phyloP scores from a whole-genome alignment of 2,797 vertebrate genomes.

The Onychomys leucogaster region DNA sequence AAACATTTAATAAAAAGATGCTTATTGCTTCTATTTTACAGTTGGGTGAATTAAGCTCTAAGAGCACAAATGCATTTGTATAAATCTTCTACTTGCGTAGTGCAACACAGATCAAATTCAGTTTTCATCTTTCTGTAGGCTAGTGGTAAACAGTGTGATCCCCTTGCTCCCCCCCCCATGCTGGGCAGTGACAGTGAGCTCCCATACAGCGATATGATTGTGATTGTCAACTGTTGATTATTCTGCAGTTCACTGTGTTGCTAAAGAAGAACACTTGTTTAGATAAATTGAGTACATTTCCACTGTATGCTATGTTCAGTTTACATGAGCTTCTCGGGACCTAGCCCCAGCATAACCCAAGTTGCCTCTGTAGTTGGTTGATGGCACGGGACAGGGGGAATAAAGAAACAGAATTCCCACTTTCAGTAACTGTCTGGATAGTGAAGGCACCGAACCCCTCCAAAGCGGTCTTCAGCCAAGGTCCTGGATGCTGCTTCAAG shows the following conservation, averaged over 20 bases:
- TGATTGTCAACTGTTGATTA: neutral
- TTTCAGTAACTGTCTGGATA: neutral
- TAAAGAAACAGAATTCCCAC: neutral
- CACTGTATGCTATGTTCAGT: neutral
- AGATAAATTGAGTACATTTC: neutral
- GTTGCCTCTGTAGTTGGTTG: neutral
- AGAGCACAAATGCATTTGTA: neutral
- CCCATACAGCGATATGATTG: neutral
- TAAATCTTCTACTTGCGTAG: neutral
- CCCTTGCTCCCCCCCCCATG: neutral
- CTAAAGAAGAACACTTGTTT: neutral
- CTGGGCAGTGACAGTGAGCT: neutral
- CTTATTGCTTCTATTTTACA: conserved; percentile 4
- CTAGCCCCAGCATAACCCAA: neutral
- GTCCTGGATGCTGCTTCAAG: neutral
- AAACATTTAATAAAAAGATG: neutral
- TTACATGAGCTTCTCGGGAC: neutral
- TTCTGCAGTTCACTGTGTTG: neutral
- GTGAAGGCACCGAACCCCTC: neutral
- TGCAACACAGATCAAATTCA: neutral
- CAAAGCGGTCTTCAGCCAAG: neutral
- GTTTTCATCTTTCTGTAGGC: neutral
- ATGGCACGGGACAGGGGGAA: neutral
- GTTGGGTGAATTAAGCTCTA: neutral
- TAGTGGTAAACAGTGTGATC: neutral